These are phyloP conservation scores for Columbina picui DNA, from an alignment of 2,113 vertebrate genomes.

Conservation along the genomic window DNA sequence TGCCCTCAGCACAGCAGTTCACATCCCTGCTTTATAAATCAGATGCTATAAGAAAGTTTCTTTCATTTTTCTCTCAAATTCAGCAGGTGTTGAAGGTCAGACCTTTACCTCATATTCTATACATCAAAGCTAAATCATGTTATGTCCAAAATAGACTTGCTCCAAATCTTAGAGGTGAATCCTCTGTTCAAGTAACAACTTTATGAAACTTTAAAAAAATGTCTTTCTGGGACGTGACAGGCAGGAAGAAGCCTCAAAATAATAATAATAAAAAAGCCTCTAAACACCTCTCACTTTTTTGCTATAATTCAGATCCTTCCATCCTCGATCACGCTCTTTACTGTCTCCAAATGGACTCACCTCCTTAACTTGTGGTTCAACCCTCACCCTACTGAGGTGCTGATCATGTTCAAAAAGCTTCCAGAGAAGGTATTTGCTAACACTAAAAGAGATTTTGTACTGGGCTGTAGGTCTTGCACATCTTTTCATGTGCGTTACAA, in stretches of 20 bases:
- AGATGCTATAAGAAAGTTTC: neutral
- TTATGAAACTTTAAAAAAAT: neutral
- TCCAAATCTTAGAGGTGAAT: neutral
- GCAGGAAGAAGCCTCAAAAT: neutral
- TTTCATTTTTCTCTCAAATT: neutral
- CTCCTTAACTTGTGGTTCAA: conserved; percentile 79
- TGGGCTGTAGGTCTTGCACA: neutral
- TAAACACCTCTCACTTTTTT: neutral
- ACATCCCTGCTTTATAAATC: neutral
- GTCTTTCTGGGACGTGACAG: neutral
- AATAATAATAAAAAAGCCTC: too few species aligned
- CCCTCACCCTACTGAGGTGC: conserved; percentile 73
- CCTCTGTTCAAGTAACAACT: neutral
- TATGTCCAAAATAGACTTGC: neutral
- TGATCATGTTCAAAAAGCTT: conserved; percentile 77
- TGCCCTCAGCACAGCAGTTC: neutral
- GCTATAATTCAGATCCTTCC: conserved; percentile 56
- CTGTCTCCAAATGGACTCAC: conserved; percentile 71
- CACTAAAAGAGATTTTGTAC: neutral
- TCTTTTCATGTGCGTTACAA: neutral
- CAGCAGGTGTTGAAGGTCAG: neutral
- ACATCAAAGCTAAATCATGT: neutral
- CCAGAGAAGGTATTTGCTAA: conserved; percentile 63
- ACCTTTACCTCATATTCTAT: neutral
- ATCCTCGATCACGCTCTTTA: conserved; percentile 24